phyloP scores from a whole-genome alignment of 2,888 invertebrate species.

The Lepidocyrtoides sp. region DNA sequence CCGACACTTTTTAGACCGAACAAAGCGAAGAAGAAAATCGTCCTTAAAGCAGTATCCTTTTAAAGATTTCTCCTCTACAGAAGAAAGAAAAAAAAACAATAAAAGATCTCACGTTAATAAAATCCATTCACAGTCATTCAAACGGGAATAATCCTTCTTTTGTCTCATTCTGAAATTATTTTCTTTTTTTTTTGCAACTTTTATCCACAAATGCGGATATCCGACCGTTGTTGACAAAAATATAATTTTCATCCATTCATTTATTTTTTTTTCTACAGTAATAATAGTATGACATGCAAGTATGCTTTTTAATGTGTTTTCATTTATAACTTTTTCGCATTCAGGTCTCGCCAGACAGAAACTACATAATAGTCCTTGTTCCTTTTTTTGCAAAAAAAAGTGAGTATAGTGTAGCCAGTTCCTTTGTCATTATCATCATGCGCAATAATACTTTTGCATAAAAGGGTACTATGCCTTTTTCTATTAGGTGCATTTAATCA shows the following conservation, averaged over 20 bases:
- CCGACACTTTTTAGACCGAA: conserved; percentile 76
- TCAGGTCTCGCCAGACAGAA: conserved; percentile 32
- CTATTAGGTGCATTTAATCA: conserved; percentile 35
- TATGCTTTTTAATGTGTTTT: background rate
- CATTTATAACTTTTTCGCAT: conserved; percentile 13
- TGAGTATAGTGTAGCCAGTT: background rate
- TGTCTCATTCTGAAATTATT: background rate
- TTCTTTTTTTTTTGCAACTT: background rate
- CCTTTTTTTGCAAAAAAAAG: conserved; percentile 17
- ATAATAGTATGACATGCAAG: background rate
- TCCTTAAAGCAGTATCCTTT: conserved; percentile 74
- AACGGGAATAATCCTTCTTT: conserved; percentile 11
- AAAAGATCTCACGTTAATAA: too few relatives aligned
- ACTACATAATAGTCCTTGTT: conserved; percentile 37
- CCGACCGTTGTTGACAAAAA: conserved; percentile 54
- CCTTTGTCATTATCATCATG: conserved; percentile 3
- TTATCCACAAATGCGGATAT: conserved; percentile 67
- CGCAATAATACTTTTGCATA: background rate
- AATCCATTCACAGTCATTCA: conserved; percentile 12
- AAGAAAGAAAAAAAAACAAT: conserved; percentile 45
- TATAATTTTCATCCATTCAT: conserved; percentile 56
- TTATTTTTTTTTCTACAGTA: background rate
- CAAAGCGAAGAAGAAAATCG: conserved; percentile 76
- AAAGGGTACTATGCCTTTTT: background rate
- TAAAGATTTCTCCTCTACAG: conserved; percentile 73